Percentiles rank a stretch among this genome's conserved stretches.
phyloP scores from a whole-genome alignment of 2,888 invertebrate species.

The Baronia brevicornis region DNA sequence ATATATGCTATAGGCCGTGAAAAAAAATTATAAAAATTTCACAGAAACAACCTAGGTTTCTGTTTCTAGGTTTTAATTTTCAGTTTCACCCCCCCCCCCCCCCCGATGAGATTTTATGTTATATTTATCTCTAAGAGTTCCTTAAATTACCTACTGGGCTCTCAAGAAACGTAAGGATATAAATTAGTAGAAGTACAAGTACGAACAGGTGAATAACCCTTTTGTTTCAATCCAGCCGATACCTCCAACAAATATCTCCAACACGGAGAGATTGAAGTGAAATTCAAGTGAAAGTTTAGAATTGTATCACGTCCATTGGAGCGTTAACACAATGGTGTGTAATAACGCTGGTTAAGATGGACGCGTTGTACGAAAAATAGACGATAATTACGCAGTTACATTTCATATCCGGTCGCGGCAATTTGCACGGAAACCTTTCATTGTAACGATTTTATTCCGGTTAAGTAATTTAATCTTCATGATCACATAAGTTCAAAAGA shows the following conservation, averaged over 20 bases:
- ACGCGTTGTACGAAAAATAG: constrained; percentile 21
- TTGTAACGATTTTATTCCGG: constrained; percentile 1
- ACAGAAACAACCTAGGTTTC: too few relatives aligned
- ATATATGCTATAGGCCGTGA: too few relatives aligned
- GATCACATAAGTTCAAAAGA: too few relatives aligned
- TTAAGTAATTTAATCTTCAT: too few relatives aligned
- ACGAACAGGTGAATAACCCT: constrained; percentile 13
- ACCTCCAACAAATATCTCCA: constrained; percentile 11
- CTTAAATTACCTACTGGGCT: too few relatives aligned
- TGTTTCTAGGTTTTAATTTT: too few relatives aligned
- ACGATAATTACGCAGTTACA: constrained; percentile 17
- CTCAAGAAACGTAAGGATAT: neutral
- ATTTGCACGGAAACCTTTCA: constrained; percentile 9
- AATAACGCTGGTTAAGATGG: constrained; percentile 18
- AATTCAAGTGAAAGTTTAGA: constrained; percentile 36
- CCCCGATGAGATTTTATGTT: too few relatives aligned
- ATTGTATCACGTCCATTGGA: constrained; percentile 28
- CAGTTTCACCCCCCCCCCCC: too few relatives aligned
- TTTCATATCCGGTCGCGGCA: constrained; percentile 16
- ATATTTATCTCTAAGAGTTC: too few relatives aligned
- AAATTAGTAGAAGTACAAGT: too few relatives aligned
- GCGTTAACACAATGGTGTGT: constrained; percentile 33
- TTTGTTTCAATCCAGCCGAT: constrained; percentile 15
- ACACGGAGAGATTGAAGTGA: constrained; percentile 27
- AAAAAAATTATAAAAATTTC: too few relatives aligned